phyloP scores from a whole-genome alignment of 2,797 vertebrate genomes.

The Sebastes glaucus region DNA sequence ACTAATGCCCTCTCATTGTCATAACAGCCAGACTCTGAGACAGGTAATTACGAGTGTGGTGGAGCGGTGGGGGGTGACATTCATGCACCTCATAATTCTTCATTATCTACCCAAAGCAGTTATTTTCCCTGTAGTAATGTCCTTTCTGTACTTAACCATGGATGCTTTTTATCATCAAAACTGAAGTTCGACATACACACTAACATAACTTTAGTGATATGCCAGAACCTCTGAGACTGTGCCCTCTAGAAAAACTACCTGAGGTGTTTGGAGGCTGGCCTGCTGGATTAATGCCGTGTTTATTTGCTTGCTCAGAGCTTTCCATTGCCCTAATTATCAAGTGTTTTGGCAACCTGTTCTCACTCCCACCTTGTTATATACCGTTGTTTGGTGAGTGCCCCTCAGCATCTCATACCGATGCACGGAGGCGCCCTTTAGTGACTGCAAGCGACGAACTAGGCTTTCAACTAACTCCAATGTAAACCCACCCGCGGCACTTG shows the following conservation, averaged over 20 bases:
- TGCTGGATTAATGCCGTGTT: background rate
- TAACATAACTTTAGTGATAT: background rate
- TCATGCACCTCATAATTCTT: slow-evolving; percentile 69
- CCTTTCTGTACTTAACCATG: background rate
- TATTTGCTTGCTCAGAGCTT: background rate
- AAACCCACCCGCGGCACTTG: background rate
- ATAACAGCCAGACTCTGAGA: slow-evolving; percentile 41
- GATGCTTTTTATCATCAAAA: background rate
- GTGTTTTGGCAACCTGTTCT: background rate
- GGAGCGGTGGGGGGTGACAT: slow-evolving; percentile 40
- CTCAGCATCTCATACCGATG: background rate
- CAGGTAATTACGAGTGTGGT: slow-evolving; percentile 70
- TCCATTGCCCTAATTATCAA: background rate
- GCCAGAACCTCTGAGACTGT: background rate
- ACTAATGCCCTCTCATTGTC: slow-evolving; percentile 38
- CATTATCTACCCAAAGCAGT: slow-evolving; percentile 71
- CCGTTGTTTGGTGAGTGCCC: background rate
- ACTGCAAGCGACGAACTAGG: too few relatives aligned
- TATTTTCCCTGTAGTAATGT: slow-evolving; percentile 49
- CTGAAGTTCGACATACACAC: background rate
- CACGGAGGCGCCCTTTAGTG: background rate
- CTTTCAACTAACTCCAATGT: background rate
- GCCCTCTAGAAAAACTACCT: background rate
- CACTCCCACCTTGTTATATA: background rate
- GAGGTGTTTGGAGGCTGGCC: background rate